These are phyloP conservation scores for Ariopsis seemanni DNA, from an alignment of 2,113 vertebrate genomes.

Conservation along the genomic window DNA sequence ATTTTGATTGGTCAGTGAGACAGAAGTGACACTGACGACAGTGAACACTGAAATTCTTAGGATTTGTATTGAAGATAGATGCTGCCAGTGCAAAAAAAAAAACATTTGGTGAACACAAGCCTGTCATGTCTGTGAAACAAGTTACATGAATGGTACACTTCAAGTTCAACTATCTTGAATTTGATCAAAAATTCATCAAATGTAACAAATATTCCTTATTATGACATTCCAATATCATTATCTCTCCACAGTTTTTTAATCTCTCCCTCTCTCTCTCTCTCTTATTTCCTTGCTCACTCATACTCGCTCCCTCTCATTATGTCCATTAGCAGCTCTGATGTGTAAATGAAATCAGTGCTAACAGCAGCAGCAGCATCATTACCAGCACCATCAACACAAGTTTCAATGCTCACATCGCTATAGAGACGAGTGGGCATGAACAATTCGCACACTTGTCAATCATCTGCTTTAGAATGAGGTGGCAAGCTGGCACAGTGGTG, in stretches of 20 bases:
- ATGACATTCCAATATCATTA: not conserved
- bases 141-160: no score
- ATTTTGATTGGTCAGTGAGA: no score
- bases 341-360: conserved; percentile 47
- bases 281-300: not conserved
- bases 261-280: not conserved
- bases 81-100: no score
- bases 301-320: conserved; percentile 15
- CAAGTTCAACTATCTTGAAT: no score
- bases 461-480: not conserved
- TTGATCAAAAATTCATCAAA: no score
- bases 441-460: not conserved
- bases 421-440: not conserved
- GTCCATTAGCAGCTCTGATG: conserved; percentile 38
- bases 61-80: no score
- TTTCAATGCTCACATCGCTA: not conserved
- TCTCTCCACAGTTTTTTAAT: not conserved
- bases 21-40: no score
- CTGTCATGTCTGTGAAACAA: no score
- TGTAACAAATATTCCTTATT: no score
- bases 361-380: conserved; percentile 13
- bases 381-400: conserved; percentile 3
- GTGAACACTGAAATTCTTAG: no score
- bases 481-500: not conserved
- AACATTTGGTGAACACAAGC: no score